Evolutionary conservation across 2,888 invertebrate genomes (phyloP), one percentile per base, ranked within the genome.

Genomic region (Glaucopsyche alexis): DNA sequence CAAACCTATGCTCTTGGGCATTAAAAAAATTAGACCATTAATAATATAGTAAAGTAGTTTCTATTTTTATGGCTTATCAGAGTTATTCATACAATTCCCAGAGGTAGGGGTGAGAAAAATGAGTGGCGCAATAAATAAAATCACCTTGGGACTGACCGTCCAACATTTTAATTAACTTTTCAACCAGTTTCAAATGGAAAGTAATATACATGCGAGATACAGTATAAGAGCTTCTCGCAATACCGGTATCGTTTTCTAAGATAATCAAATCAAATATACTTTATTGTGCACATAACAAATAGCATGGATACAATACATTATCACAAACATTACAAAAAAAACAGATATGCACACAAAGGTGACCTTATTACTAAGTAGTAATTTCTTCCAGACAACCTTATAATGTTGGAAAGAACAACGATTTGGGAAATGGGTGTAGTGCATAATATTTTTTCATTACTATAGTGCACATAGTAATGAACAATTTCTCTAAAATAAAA

Each of bases 141-240:
- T 83, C 88, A 86, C 88, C 80, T 82, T 80, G 89, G 88, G 87
- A 86, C 85, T 85, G 85, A 83, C 84, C 84, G 87, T 87, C 87
- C 85, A 84, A 87, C 79, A 85, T 83, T 86, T 90, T 91, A 91
- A 91, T 91, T 91, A 91, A 91, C 88, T 89, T 91, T 89, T 89
- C 85, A 85, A 86, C 84, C 83, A 81, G 77, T 76, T 84, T 82
- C 81, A 82, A 87, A 83, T 79, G 81, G 82, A 86, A 86, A 81
- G 80, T 81, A 83, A 82, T 82, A 84, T 83, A 81, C 79, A 81
- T 83, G 76, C 76, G 80, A 81, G 81, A 60, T 29, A 55, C 19
- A 38, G 60, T 38, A 60, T 60, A 60, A 60, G 60, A 29, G 50
- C 19, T 19, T 16, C 16, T 60, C 6, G 60, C 47, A 8, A 2